Evolutionary conservation across 2,888 invertebrate species (phyloP).

Genomic region (Notodonta ziczac): DNA sequence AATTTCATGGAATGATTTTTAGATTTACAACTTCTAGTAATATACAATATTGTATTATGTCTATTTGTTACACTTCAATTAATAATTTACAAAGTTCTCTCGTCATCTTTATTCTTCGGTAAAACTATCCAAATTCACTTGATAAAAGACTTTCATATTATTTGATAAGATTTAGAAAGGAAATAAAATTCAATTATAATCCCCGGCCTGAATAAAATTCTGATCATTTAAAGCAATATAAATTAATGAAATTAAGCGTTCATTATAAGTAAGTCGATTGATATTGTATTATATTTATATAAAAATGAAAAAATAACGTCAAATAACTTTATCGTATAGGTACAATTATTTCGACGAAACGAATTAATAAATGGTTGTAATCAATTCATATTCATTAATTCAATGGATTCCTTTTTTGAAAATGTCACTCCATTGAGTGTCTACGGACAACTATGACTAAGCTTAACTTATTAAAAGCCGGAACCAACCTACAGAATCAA

Average conservation of each 20-base stretch:
- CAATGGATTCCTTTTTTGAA: no score
- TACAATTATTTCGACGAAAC: no score
- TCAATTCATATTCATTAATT: no score
- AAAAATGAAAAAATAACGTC: background rate
- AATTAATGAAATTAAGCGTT: slow-evolving; percentile 67
- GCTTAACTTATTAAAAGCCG: no score
- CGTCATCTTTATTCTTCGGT: slow-evolving; percentile 24
- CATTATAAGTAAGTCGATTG: slow-evolving; percentile 32
- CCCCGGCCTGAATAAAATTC: slow-evolving; percentile 50
- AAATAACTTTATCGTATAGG: background rate
- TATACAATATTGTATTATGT: no score
- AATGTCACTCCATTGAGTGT: no score
- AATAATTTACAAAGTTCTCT: slow-evolving; percentile 36
- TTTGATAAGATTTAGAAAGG: slow-evolving; percentile 47
- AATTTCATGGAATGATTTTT: no score
- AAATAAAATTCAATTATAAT: slow-evolving; percentile 61
- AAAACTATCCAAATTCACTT: slow-evolving; percentile 56
- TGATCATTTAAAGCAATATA: slow-evolving; percentile 70
- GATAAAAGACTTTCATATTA: slow-evolving; percentile 62
- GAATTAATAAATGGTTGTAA: no score
- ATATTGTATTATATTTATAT: slow-evolving; percentile 1
- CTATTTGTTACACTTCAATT: no score
- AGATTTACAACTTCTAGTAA: no score
- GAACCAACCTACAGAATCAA: no score
- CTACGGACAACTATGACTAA: no score